Conservation (phyloP, 1,140 invertebrate genomes). For the Lepidostoma basale region DNA sequence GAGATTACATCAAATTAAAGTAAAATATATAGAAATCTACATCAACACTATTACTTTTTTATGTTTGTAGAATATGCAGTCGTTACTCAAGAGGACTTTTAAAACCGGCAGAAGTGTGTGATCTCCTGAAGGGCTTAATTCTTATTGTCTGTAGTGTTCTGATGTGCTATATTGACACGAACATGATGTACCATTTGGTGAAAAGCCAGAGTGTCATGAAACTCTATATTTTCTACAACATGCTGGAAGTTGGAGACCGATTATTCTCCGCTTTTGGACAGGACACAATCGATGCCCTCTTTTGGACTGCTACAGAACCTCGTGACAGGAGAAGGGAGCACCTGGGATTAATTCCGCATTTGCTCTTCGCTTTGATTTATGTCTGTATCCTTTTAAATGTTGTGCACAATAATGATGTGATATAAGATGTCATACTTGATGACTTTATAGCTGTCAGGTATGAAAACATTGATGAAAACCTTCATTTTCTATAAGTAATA, state of each 20-base stretch:
- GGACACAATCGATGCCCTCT: constrained; percentile 95
- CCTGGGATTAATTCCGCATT: constrained; percentile 86
- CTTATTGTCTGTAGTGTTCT: constrained; percentile 83
- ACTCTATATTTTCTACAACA: constrained; percentile 99
- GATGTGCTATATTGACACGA: constrained; percentile 93
- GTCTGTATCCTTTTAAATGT: constrained; percentile 85
- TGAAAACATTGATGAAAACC: too few relatives aligned
- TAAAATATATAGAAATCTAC: too few relatives aligned
- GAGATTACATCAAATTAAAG: too few relatives aligned
- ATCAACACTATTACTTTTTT: neutral
- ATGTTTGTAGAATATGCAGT: constrained; percentile 6
- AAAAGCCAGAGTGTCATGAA: constrained; percentile 99
- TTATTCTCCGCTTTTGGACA: constrained; percentile 97
- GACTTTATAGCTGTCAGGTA: too few relatives aligned
- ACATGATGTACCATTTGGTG: constrained; percentile 98
- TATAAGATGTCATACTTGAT: too few relatives aligned
- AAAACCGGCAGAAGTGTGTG: constrained; percentile 93
- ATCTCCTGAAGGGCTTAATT: constrained; percentile 91
- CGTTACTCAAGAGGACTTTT: constrained; percentile 53
- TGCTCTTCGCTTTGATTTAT: constrained; percentile 89
- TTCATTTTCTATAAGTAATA: too few relatives aligned
- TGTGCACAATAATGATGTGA: too few relatives aligned
- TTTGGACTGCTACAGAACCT: constrained; percentile 97
- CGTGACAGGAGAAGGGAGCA: constrained; percentile 81
- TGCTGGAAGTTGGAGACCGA: constrained; percentile 96